Percentiles rank a stretch among this genome's conserved stretches.
These are phyloP conservation scores for Rhinella marina DNA, from an alignment of 2,797 vertebrate genomes.

Conservation along the genomic window DNA sequence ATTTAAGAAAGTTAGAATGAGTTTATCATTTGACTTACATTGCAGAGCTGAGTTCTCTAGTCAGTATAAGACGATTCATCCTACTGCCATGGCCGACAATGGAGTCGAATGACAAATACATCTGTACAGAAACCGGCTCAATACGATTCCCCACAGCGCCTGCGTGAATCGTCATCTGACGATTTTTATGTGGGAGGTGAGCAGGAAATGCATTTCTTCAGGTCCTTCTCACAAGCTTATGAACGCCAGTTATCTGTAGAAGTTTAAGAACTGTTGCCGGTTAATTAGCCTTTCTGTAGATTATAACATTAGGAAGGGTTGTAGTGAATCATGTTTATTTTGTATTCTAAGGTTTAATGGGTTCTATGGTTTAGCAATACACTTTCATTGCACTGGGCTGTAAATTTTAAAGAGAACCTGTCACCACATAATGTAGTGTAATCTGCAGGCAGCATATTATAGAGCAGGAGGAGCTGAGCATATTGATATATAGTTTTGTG, in stretches of 20 bases:
- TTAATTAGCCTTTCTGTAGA: slow-evolving; percentile 72
- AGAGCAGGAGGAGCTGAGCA: too few species aligned
- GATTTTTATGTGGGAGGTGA: slow-evolving; percentile 74
- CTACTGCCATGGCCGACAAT: slow-evolving; percentile 59
- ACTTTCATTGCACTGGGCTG: too few species aligned
- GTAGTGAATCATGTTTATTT: slow-evolving; percentile 25
- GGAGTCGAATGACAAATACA: slow-evolving; percentile 75
- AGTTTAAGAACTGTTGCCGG: slow-evolving; percentile 69
- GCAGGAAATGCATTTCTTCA: slow-evolving; percentile 71
- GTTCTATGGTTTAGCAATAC: too few species aligned
- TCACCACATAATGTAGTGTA: too few species aligned
- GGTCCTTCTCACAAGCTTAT: slow-evolving; percentile 71
- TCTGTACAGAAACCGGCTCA: slow-evolving; percentile 71
- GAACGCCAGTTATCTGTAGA: slow-evolving; percentile 69
- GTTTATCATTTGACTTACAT: background rate
- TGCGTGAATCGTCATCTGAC: too few species aligned
- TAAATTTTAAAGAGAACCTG: too few species aligned
- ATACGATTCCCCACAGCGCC: too few species aligned
- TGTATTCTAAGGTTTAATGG: background rate
- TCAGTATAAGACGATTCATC: background rate
- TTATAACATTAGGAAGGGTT: slow-evolving; percentile 62
- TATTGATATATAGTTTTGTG: too few species aligned
- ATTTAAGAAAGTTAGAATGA: background rate
- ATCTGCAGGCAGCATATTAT: too few species aligned
- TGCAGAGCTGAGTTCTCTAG: background rate